A percentile compares a stretch with the other conserved stretches of the same genome.
Conservation (phyloP, 1,140 invertebrate species). For the Drosophila pseudoananassae region DNA sequence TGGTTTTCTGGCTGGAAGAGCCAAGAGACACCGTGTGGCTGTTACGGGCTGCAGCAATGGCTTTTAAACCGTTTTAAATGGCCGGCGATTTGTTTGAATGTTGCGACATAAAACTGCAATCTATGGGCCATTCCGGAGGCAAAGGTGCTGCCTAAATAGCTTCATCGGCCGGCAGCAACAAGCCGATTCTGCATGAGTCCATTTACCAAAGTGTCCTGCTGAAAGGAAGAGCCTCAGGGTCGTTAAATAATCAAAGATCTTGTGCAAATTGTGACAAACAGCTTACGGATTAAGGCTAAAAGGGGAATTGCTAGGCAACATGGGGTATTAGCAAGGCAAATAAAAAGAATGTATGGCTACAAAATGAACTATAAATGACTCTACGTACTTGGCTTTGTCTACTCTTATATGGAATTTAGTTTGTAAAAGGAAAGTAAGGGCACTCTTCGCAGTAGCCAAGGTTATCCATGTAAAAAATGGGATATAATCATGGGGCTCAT, state of each 20-base stretch:
- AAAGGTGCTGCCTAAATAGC: constrained; percentile 64
- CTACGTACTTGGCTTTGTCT: background rate
- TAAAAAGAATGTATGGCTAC: background rate
- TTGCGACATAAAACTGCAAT: constrained; percentile 77
- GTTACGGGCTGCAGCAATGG: constrained; percentile 47
- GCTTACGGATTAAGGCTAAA: constrained; percentile 40
- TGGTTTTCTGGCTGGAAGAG: background rate
- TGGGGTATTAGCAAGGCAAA: background rate
- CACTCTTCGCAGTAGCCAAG: too few relatives aligned
- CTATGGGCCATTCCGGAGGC: constrained; percentile 62
- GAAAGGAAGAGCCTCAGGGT: constrained; percentile 21
- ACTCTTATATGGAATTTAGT: background rate
- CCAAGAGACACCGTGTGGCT: constrained; percentile 29
- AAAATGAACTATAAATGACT: background rate
- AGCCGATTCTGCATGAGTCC: constrained; percentile 41
- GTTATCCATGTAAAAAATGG: constrained; percentile 1
- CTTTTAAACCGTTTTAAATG: constrained; percentile 73
- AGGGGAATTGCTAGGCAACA: background rate
- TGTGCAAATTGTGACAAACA: constrained; percentile 43
- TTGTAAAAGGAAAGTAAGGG: background rate
- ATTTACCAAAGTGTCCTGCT: constrained; percentile 33
- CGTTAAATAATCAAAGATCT: constrained; percentile 44
- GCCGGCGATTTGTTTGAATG: constrained; percentile 74
- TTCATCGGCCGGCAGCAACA: constrained; percentile 47
- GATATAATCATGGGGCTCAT: constrained; percentile 10